These are phyloP conservation scores for Acleris literana DNA, from an alignment of 2,888 invertebrate species.

Conservation along the genomic window DNA sequence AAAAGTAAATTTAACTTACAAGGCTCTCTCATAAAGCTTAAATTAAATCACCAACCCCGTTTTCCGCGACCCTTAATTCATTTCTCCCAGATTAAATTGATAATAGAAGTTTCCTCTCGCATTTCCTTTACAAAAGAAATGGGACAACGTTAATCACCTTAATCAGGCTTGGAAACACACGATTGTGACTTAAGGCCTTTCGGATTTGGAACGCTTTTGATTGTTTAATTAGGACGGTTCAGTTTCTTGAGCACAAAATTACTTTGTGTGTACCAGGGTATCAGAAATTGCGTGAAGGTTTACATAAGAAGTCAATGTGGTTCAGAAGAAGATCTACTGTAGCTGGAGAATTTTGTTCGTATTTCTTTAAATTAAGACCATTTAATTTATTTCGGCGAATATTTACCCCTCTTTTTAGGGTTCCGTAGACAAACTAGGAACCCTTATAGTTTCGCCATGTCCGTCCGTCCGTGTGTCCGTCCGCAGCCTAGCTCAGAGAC, in stretches of 20 bases:
- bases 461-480: no score
- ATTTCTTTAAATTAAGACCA: no score
- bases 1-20: not conserved
- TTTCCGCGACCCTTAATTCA: not conserved
- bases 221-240: not conserved
- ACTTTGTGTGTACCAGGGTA: not conserved
- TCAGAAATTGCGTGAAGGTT: not conserved
- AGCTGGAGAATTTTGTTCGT: no score
- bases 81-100: not conserved
- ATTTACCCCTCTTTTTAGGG: no score
- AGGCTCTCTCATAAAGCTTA: not conserved
- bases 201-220: not conserved
- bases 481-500: no score
- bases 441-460: no score
- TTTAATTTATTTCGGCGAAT: no score
- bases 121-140: not conserved
- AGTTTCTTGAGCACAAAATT: constrained; percentile 1
- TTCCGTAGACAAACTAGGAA: no score
- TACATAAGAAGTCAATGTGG: no score
- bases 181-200: no score
- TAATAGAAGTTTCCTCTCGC: not conserved
- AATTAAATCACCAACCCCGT: not conserved
- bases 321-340: no score
- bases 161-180: not conserved
- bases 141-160: not conserved